Base-by-base conservation (phyloP, 2,888 invertebrate genomes). In the Zygogramma bicolorata region DNA sequence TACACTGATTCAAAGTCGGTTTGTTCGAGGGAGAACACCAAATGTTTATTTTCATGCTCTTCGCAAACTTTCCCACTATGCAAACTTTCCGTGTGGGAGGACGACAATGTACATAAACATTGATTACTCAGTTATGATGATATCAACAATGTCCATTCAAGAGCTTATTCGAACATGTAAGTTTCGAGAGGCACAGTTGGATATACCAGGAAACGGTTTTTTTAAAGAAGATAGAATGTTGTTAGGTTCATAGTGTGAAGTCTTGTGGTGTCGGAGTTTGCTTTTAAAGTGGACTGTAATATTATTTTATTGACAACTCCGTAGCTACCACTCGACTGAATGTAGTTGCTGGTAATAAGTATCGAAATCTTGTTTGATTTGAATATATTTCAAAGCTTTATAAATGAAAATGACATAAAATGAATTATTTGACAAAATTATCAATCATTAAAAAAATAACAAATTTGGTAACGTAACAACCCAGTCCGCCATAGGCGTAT, bases 41-140 rank as follows among this genome's bases (percentile, higher is more conserved):
- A 53, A n/a, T n/a, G 53, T 53, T 53, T 53, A 53, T 53, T 27
- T 53, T n/a, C 53, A 53, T 27, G 27, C 53, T 53, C 13, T n/a
- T 53, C 25, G 25, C 53, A 25, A 53, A 53, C n/a, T 53, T 53
- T 7, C 53, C 25, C n/a, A 22, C 53, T 53, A 53, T 27, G 25
- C 53, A 53, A 53, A 27, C 25, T 53, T 53, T 53, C 25, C 27
- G 22, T 27, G 27, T 25, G 53, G 6, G 53, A 13, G 7, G 25
- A 27, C 22, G 13, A 27, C 25, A 53, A 53, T n/a, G 53, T 53
- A 53, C 53, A 53, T 53, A 53, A 53, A 53, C 53, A 53, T 53
- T 53, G 53, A 53, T 53, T 53, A 53, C 53, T 13, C n/a, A n/a
- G 53, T 53, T 6, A n/a, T 53, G 53, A 53, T 53, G 53, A 53